A percentile compares a stretch with the other conserved stretches of the same genome.
phyloP scores from a whole-genome alignment of 1,140 invertebrate species.

The Hetaerina americana region DNA sequence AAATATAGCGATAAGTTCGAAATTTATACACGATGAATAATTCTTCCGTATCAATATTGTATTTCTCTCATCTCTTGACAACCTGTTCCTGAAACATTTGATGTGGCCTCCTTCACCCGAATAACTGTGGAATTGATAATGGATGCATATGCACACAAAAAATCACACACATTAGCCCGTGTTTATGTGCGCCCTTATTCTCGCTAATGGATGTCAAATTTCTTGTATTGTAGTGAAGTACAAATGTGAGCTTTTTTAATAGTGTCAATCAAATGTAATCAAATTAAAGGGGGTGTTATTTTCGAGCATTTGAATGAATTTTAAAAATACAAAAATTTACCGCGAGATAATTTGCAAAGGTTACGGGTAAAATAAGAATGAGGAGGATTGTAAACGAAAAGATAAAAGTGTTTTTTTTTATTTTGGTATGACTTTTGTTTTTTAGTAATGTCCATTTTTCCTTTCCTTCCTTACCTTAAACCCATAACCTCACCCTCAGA shows the following conservation, averaged over 20 bases:
- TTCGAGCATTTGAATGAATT: too few relatives aligned
- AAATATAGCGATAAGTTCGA: too few relatives aligned
- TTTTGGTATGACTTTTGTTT: neutral
- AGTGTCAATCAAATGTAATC: too few relatives aligned
- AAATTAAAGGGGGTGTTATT: too few relatives aligned
- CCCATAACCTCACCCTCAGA: neutral
- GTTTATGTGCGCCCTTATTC: neutral
- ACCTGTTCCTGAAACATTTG: neutral
- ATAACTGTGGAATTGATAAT: too few relatives aligned
- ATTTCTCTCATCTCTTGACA: too few relatives aligned
- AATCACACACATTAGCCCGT: neutral
- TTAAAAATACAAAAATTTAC: neutral
- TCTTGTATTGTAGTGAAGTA: too few relatives aligned
- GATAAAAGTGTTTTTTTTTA: neutral
- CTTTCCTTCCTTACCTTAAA: neutral
- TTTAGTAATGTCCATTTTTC: neutral
- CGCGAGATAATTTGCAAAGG: neutral
- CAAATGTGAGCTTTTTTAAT: too few relatives aligned
- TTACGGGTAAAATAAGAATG: neutral
- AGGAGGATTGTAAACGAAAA: too few relatives aligned
- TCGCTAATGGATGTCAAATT: too few relatives aligned
- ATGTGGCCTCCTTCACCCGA: neutral
- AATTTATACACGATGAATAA: too few relatives aligned
- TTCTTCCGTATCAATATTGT: too few relatives aligned
- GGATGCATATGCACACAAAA: neutral